Conservation (phyloP, 2,113 vertebrate species). For the Hippolais icterina region DNA sequence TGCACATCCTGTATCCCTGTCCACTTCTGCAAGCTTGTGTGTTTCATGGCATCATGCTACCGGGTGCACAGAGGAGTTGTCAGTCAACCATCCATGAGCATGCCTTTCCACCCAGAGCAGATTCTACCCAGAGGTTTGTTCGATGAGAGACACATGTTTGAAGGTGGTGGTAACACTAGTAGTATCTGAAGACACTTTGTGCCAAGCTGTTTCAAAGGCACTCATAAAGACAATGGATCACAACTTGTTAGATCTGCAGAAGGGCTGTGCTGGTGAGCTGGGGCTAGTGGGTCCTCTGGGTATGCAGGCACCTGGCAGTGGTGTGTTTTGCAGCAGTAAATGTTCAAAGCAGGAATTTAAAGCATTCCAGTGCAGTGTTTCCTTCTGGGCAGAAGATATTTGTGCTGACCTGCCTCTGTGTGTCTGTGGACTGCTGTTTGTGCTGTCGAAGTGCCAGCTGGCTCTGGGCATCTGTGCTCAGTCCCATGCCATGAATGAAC, state of each 20-base stretch:
- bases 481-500: accelerated
- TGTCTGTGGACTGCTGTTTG: neutral
- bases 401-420: neutral
- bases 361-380: neutral
- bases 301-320: neutral
- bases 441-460: constrained; percentile 28
- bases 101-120: neutral
- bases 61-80: neutral
- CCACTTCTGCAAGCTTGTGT: neutral
- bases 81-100: neutral
- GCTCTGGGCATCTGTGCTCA: accelerated
- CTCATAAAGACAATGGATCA: neutral
- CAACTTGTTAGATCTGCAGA: neutral
- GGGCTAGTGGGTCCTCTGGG: neutral
- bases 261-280: neutral
- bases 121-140: neutral
- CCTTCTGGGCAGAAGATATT: neutral
- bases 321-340: neutral
- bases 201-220: neutral
- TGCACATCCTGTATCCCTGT: neutral
- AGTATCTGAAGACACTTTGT: neutral
- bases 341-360: constrained; percentile 10
- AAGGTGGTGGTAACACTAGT: neutral
- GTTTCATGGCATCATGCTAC: neutral
- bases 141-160: neutral